phyloP scores from a whole-genome alignment of 1,140 invertebrate species.

The Drosophila suzukii region DNA sequence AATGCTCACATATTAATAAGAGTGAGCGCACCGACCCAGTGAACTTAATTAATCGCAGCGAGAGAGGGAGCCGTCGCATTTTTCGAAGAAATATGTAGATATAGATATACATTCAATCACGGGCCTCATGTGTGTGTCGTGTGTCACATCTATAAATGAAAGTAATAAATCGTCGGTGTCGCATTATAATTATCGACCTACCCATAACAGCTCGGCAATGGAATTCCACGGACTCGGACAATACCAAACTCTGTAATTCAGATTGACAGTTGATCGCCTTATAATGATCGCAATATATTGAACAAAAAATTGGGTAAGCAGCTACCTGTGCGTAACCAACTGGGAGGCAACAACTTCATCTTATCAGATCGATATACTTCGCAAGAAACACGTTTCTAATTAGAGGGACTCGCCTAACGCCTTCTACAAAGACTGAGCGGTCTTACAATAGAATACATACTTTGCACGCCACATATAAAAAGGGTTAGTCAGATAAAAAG shows the following conservation, averaged over 20 bases:
- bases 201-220: constrained; percentile 38
- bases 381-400: constrained; percentile 26
- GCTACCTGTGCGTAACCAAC: constrained; percentile 43
- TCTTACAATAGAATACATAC: neutral
- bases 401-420: constrained; percentile 21
- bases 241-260: constrained; percentile 28
- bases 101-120: constrained; percentile 56
- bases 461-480: neutral
- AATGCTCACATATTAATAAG: constrained; percentile 16
- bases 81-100: constrained; percentile 50
- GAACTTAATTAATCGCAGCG: constrained; percentile 41
- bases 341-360: constrained; percentile 28
- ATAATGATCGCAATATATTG: constrained; percentile 32
- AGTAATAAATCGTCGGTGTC: constrained; percentile 74
- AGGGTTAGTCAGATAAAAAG: neutral
- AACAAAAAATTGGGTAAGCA: constrained; percentile 5
- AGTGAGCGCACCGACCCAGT: constrained; percentile 19
- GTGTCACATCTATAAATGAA: constrained; percentile 63
- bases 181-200: constrained; percentile 64
- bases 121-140: constrained; percentile 39
- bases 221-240: constrained; percentile 44
- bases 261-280: constrained; percentile 50
- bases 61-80: constrained; percentile 54
- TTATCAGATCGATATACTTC: constrained; percentile 38
- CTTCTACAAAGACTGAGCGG: neutral